These are phyloP conservation scores for Scylla paramamosain DNA, from an alignment of 1,140 invertebrate genomes.

Conservation along the genomic window DNA sequence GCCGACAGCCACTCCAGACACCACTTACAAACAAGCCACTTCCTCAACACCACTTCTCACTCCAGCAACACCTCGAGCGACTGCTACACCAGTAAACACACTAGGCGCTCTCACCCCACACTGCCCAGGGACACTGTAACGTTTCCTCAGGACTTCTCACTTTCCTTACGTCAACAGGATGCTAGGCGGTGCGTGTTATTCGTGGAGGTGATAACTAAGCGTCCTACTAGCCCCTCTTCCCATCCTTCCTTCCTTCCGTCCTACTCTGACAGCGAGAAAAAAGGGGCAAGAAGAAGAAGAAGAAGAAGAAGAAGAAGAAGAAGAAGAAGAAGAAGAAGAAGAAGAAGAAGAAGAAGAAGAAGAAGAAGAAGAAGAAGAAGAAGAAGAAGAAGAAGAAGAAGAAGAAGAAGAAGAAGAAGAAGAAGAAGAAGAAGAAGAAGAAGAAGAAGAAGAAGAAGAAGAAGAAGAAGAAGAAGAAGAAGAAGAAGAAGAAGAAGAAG, in stretches of 20 bases:
- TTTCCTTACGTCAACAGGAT: conserved; percentile 31
- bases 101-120: background rate
- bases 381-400: too few relatives aligned
- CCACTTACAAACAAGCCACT: background rate
- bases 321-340: too few relatives aligned
- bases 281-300: too few relatives aligned
- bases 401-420: too few relatives aligned
- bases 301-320: too few relatives aligned
- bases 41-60: background rate
- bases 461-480: too few relatives aligned
- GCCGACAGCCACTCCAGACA: background rate
- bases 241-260: background rate
- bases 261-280: background rate
- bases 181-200: background rate
- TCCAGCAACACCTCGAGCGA: background rate
- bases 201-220: background rate
- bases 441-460: too few relatives aligned
- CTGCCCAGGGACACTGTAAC: background rate
- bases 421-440: too few relatives aligned
- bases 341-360: too few relatives aligned
- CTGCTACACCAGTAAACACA: background rate
- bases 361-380: too few relatives aligned
- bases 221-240: background rate
- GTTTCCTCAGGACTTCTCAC: background rate
- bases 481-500: too few relatives aligned